Percentiles rank a stretch among this genome's conserved stretches.
Conservation (phyloP, 2,113 vertebrate species). For the Hucho hucho region DNA sequence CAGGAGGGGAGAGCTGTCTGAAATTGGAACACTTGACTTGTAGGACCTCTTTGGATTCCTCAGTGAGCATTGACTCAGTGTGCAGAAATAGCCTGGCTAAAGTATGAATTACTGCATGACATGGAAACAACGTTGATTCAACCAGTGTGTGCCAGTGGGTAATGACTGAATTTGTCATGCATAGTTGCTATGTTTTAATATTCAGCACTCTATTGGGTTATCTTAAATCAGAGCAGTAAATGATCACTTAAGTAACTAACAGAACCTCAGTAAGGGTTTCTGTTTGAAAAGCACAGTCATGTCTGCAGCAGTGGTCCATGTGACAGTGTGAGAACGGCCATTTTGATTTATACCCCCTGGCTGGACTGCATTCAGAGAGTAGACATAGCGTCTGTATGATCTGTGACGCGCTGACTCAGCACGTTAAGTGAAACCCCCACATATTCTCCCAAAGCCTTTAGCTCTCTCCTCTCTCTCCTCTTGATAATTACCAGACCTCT, state of each 20-base stretch:
- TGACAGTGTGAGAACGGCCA: neutral
- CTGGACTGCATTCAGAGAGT: neutral
- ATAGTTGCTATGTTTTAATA: too few relatives aligned
- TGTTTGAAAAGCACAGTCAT: neutral
- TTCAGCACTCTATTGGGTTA: neutral
- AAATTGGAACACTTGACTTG: neutral
- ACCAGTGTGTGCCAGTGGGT: too few relatives aligned
- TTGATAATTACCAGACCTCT: too few relatives aligned
- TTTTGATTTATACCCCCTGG: neutral
- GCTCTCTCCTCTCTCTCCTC: too few relatives aligned
- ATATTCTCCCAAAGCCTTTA: too few relatives aligned
- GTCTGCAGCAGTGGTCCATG: neutral
- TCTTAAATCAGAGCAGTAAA: neutral
- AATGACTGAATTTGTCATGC: too few relatives aligned
- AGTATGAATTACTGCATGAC: neutral
- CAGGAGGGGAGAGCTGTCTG: neutral
- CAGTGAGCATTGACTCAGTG: neutral
- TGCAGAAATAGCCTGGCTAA: neutral
- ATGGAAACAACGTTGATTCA: too few relatives aligned
- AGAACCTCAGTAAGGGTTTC: neutral
- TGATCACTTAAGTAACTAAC: neutral
- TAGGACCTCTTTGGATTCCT: neutral
- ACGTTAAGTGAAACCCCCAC: neutral
- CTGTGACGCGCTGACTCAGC: neutral
- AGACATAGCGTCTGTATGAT: neutral